phyloP scores from a whole-genome alignment of 2,113 vertebrate genomes.

The Calyptommatus sinebrachiatus region DNA sequence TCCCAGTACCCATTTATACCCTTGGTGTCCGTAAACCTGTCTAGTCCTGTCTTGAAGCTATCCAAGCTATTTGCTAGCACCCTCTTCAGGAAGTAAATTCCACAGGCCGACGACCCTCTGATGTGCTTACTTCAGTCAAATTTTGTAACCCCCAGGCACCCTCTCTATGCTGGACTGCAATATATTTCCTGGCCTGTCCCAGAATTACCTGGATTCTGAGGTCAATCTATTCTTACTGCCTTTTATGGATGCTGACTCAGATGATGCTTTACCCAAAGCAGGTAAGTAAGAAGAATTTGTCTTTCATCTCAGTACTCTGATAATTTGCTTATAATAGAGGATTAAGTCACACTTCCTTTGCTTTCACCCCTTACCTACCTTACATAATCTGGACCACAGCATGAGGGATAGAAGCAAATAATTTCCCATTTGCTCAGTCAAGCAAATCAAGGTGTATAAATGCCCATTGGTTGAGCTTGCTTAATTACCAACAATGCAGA shows the following conservation, averaged over 20 bases:
- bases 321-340: not conserved
- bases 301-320: not conserved
- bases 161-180: conserved; percentile 90
- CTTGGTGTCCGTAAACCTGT: no score
- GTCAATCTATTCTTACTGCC: conserved; percentile 90
- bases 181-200: conserved; percentile 82
- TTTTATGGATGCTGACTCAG: conserved; percentile 78
- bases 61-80: no score
- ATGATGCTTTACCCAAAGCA: conserved; percentile 79
- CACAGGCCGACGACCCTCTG: no score
- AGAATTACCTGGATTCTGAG: conserved; percentile 80
- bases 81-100: no score
- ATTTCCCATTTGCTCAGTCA: not conserved
- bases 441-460: not conserved
- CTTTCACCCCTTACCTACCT: not conserved
- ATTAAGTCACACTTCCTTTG: not conserved
- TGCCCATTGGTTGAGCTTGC: no score
- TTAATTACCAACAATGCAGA: no score
- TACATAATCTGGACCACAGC: not conserved
- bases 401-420: not conserved
- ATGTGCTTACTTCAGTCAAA: not conserved
- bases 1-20: no score
- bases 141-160: conserved; percentile 66
- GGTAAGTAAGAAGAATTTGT: conserved; percentile 57
- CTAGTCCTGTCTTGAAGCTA: no score